Evolutionary conservation across 1,140 invertebrate species (phyloP).

Genomic region (Agrilus planipennis): DNA sequence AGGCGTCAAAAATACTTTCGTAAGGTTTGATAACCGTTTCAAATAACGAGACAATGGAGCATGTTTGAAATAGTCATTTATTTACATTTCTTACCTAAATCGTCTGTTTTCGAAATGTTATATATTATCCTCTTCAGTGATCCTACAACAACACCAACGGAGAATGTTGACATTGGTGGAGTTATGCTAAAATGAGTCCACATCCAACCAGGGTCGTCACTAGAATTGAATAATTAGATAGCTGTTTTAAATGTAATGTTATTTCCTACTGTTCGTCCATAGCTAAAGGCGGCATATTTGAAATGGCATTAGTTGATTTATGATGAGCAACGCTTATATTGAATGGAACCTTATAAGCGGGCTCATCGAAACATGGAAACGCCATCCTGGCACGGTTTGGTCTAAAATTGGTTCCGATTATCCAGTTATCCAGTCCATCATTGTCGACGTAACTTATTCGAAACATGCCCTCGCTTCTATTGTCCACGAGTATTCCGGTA

Average conservation of each 20-base stretch:
- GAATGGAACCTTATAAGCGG: conserved; percentile 64
- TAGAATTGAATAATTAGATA: conserved; percentile 9
- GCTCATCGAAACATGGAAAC: conserved; percentile 92
- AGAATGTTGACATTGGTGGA: conserved; percentile 73
- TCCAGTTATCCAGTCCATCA: conserved; percentile 39
- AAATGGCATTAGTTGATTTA: conserved; percentile 43
- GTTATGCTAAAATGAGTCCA: conserved; percentile 59
- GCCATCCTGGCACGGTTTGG: conserved; percentile 69
- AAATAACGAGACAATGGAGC: too few species aligned
- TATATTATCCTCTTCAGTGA: too few species aligned
- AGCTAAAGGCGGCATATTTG: conserved; percentile 47
- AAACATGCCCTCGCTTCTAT: conserved; percentile 47
- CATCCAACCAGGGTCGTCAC: conserved; percentile 37
- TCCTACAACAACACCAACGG: conserved; percentile 74
- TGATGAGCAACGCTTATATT: conserved; percentile 50
- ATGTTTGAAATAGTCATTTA: too few species aligned
- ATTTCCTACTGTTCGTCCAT: conserved; percentile 47
- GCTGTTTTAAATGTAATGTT: background rate
- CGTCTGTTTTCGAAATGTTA: too few species aligned
- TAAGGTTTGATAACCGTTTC: too few species aligned
- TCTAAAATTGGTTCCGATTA: conserved; percentile 61
- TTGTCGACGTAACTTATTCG: conserved; percentile 43
- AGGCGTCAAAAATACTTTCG: too few species aligned
- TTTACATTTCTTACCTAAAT: too few species aligned
- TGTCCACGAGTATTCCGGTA: conserved; percentile 43